Percentiles rank a stretch among this genome's conserved stretches.
phyloP scores from a whole-genome alignment of 2,113 vertebrate genomes.

The Dromiciops gliroides region DNA sequence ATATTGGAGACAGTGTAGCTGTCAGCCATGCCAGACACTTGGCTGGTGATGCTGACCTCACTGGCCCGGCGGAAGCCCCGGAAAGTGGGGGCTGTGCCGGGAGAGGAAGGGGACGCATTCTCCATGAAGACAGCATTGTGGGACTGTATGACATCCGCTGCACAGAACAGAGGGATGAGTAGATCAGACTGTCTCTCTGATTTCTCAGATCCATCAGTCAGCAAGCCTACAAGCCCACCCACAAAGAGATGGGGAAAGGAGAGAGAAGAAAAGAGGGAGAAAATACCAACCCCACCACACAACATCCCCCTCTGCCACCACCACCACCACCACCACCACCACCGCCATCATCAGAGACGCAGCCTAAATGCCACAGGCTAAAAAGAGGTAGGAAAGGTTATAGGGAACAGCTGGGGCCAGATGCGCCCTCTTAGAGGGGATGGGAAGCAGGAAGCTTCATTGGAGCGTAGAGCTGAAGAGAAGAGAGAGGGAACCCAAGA shows the following conservation, averaged over 20 bases:
- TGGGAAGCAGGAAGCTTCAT: not conserved
- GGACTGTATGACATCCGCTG: constrained; percentile 97
- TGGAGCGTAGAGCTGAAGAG: not conserved
- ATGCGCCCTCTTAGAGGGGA: not conserved
- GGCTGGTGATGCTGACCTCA: constrained; percentile 98
- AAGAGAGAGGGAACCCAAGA: not conserved
- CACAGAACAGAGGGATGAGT: constrained; percentile 50
- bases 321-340: no score
- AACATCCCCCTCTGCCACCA: not conserved
- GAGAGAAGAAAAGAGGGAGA: not conserved
- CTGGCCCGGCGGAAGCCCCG: constrained; percentile 95
- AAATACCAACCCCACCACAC: not conserved
- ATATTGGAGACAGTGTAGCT: constrained; percentile 97
- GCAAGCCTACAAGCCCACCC: not conserved
- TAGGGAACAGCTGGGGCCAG: not conserved
- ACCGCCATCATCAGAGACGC: not conserved
- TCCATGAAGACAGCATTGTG: constrained; percentile 96
- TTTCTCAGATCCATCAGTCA: not conserved
- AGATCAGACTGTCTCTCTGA: not conserved
- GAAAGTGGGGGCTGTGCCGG: constrained; percentile 88
- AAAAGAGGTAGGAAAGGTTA: not conserved
- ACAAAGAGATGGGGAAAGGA: not conserved
- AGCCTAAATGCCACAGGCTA: not conserved
- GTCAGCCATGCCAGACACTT: constrained; percentile 98
- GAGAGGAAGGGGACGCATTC: constrained; percentile 92